Evolutionary conservation across 2,113 vertebrate species (phyloP), one percentile per base, ranked within the genome.

Genomic region (Etheostoma spectabile): DNA sequence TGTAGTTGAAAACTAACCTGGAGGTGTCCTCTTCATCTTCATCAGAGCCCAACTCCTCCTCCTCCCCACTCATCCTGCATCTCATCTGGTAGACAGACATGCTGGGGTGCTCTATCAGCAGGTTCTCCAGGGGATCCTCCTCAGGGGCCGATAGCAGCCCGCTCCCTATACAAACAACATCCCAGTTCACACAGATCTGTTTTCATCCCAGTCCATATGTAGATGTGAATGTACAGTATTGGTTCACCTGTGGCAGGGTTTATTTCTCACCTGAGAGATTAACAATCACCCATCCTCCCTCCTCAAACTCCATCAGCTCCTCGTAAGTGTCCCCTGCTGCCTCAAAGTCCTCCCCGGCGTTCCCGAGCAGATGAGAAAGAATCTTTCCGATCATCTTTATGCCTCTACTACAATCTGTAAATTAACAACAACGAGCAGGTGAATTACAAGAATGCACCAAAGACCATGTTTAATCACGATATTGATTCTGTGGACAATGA

Each of bases 21-120:
- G 85, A 30, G 46, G 74, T 71, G 13, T 90, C 85, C 15, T 89
- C 88, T 16, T 93, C 85, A 2, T 95, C 91, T 53, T 87, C 89
- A 16, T 94, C 89, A 4, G 78, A 90, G 21, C 15, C 66, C 0
- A 14, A 33, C n/a, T 92, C 91, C 53, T 89, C 88, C 14, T 88
- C 89, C 1, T 78, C 82, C 15, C 78, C 83, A 1, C 33, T 68
- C 46, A 75, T 60, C 69, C 65, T 24, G 45, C 48, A 3, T 53
- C 78, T 88, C 76, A 90, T 92, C 85, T 95, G 92, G 80, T 95
- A 95, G 12, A 95, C 92, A 0, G 94, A 95, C 94, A 94, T 94
- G 89, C 95, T 95, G 68, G 95, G 94, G 65, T 95, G 95, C 74
- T 95, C 95, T 3, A 94, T 95, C 84, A 95, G 88, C 74, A 94